Conservation (phyloP, 2,888 invertebrate genomes). For the Lasius fuliginosus region DNA sequence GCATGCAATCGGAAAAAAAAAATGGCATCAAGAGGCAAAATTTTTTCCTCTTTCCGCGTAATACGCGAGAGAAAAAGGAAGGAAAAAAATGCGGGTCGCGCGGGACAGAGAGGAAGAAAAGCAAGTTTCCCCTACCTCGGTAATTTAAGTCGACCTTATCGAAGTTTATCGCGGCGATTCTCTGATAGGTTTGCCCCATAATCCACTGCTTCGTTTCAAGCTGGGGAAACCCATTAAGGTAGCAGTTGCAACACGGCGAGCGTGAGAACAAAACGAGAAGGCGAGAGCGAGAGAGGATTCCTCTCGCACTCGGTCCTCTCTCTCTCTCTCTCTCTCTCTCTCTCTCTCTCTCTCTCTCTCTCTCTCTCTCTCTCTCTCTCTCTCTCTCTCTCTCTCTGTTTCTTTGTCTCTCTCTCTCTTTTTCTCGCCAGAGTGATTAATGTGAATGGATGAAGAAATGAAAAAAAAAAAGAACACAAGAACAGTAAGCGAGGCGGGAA, state of each 20-base stretch:
- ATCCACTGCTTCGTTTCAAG: constrained; percentile 67
- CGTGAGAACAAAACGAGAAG: constrained; percentile 66
- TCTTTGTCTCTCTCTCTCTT: background rate
- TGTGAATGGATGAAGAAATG: constrained; percentile 71
- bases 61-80: constrained; percentile 3
- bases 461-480: constrained; percentile 50
- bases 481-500: background rate
- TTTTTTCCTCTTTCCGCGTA: constrained; percentile 24
- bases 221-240: constrained; percentile 72
- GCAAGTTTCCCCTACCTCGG: constrained; percentile 19
- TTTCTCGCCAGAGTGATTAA: constrained; percentile 69
- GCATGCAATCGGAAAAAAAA: background rate
- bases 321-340: background rate
- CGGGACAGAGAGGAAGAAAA: background rate
- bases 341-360: constrained; percentile 31
- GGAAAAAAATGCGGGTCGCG: background rate
- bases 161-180: constrained; percentile 69
- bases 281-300: constrained; percentile 47
- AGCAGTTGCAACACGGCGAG: constrained; percentile 68
- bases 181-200: constrained; percentile 64
- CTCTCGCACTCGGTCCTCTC: constrained; percentile 11
- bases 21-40: background rate
- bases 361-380: constrained; percentile 14
- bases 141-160: constrained; percentile 72
- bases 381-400: background rate